Evolutionary conservation across 1,140 invertebrate genomes (phyloP).

Genomic region (Belonocnema kinseyi): DNA sequence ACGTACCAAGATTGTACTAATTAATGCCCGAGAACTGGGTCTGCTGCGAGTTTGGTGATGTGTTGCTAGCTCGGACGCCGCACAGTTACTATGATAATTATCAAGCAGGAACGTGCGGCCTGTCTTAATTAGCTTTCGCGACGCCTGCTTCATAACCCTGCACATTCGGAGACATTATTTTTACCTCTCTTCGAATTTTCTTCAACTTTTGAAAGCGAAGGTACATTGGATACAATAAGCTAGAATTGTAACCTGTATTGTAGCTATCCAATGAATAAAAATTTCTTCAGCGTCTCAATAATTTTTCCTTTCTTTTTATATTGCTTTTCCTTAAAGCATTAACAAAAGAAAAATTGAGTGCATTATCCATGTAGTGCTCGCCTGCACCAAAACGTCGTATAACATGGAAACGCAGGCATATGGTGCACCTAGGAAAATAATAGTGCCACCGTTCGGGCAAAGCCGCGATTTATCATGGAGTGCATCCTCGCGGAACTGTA

Average conservation of each 20-base stretch:
- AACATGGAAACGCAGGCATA: not conserved
- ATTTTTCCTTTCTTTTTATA: not conserved
- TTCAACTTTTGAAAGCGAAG: no score
- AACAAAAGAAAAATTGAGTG: slow-evolving; percentile 21
- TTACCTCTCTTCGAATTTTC: no score
- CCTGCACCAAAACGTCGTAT: slow-evolving; percentile 3
- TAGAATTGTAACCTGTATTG: not conserved
- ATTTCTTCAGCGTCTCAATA: not conserved
- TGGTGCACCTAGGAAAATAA: slow-evolving; percentile 39
- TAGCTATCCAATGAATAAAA: not conserved
- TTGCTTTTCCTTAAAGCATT: not conserved
- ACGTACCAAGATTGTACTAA: slow-evolving; percentile 46
- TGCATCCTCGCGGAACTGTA: slow-evolving; percentile 51
- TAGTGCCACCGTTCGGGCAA: slow-evolving; percentile 50
- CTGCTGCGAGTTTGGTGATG: slow-evolving; percentile 26
- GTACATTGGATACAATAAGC: not conserved
- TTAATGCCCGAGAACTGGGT: slow-evolving; percentile 38
- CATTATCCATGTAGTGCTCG: not conserved
- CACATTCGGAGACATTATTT: not conserved
- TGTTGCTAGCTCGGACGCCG: not conserved
- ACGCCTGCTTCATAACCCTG: slow-evolving; percentile 4
- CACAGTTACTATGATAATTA: slow-evolving; percentile 38
- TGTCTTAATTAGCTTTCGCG: slow-evolving; percentile 34
- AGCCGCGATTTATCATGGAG: slow-evolving; percentile 61
- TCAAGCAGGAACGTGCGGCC: slow-evolving; percentile 26